These are phyloP conservation scores for Ylistrum balloti DNA, from an alignment of 1,140 invertebrate species.

Conservation along the genomic window DNA sequence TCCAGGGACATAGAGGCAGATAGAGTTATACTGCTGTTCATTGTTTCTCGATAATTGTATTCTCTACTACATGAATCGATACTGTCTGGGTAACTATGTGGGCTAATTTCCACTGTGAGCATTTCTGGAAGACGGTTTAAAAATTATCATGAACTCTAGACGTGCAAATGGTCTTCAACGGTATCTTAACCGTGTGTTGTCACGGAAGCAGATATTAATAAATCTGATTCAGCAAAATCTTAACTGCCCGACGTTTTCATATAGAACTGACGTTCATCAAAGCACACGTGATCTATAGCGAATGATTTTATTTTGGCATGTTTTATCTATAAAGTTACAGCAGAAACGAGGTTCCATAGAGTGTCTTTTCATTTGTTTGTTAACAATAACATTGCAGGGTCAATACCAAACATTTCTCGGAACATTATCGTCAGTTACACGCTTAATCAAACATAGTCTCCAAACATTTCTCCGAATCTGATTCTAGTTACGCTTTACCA, in stretches of 20 bases:
- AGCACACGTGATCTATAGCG: no score
- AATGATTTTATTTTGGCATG: no score
- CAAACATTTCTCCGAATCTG: no score
- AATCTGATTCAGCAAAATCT: conserved; percentile 26
- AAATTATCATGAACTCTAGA: neutral
- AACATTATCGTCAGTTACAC: neutral
- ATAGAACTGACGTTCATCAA: neutral
- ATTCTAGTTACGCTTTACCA: no score
- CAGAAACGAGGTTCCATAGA: no score
- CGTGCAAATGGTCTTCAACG: neutral
- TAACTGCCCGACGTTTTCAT: neutral
- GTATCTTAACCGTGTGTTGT: neutral
- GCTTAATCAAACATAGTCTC: neutral
- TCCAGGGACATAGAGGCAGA: neutral
- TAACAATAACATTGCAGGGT: no score
- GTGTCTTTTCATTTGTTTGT: no score
- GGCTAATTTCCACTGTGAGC: neutral
- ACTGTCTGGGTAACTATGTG: neutral
- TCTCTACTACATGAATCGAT: neutral
- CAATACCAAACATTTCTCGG: no score
- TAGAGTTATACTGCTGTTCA: neutral
- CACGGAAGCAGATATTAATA: neutral
- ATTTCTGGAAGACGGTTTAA: neutral
- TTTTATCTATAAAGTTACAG: no score
- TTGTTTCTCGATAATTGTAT: neutral